A percentile compares a stretch with the other conserved stretches of the same genome.
Conservation (phyloP, 2,113 vertebrate species). For the Climacteris rufus region DNA sequence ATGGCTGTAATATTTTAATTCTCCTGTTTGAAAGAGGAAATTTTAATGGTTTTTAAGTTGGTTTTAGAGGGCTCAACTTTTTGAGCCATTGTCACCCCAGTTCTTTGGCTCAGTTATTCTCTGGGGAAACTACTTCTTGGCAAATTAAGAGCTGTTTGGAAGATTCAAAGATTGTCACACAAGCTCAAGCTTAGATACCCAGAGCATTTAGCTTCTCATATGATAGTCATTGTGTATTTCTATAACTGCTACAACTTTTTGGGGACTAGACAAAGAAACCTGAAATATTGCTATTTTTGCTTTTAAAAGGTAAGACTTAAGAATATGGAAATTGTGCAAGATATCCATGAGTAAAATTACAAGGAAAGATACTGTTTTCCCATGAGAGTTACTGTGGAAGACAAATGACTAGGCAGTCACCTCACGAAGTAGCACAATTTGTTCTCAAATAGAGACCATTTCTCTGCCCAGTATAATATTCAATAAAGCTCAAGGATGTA, state of each 20-base stretch:
- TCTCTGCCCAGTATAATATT: not conserved
- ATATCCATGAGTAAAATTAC: not conserved
- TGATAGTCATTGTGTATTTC: not conserved
- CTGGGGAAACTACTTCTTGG: not conserved
- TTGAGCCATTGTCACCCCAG: not conserved
- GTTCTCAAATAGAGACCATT: not conserved
- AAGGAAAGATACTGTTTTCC: not conserved
- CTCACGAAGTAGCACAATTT: not conserved
- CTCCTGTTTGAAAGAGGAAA: not conserved
- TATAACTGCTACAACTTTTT: not conserved
- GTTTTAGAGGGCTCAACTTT: not conserved
- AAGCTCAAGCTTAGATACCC: not conserved
- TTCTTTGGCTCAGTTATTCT: not conserved
- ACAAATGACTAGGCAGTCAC: not conserved
- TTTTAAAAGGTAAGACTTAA: not conserved
- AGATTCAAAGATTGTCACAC: not conserved
- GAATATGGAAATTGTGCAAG: not conserved
- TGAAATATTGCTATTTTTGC: not conserved
- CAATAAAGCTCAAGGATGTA: not conserved
- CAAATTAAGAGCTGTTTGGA: not conserved
- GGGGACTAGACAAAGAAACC: not conserved
- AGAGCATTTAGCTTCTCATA: not conserved
- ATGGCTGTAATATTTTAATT: not conserved
- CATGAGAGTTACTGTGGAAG: not conserved
- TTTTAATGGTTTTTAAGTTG: not conserved